Evolutionary conservation across 2,888 invertebrate species (phyloP), one percentile per base, ranked within the genome.

Genomic region (Trichogramma evanescens): DNA sequence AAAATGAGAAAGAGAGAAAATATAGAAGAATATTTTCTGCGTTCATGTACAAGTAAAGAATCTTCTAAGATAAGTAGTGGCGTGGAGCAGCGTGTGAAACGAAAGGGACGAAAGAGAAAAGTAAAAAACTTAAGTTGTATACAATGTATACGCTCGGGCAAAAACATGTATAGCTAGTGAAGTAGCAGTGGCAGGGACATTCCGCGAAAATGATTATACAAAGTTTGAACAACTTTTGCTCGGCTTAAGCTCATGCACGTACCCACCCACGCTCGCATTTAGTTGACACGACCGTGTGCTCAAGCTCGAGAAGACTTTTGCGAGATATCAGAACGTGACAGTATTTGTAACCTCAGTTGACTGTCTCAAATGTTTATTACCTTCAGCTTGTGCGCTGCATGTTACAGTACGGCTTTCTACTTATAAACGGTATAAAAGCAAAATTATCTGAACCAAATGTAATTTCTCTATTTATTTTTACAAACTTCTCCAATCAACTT

Each of bases 161-260:
- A 48, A 55, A 62, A 26, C 38, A 55, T 52, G 54, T 60, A 58
- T 56, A 52, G 57, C 59, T 58, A 46, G 50, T 39, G 58, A 52
- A 51, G 46, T 55, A 55, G 64, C 61, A 57, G 54, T 58, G 59
- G 61, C 63, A 63, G 68, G 66, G 70, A 71, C 72, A 71, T 73
- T 71, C 70, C 70, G 66, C 67, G 68, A 72, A 71, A 72, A 72
- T 74, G 73, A 74, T 74, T 73, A 73, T 70, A 69, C 67, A 70
- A 71, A 72, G 70, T 73, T 73, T 68, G 66, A 68, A 68, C 71
- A 73, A 71, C 67, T 73, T 71, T 72, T 67, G 59, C 62, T 58
- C 56, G 59, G 57, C 7, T 41, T 55, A 48, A 57, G 53, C 48
- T 9, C 9, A 49, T 26, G 26, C 26, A 26, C 1, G 26, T 2